Conservation (phyloP, 2,888 invertebrate genomes). For the Cosmopolites sordidus region DNA sequence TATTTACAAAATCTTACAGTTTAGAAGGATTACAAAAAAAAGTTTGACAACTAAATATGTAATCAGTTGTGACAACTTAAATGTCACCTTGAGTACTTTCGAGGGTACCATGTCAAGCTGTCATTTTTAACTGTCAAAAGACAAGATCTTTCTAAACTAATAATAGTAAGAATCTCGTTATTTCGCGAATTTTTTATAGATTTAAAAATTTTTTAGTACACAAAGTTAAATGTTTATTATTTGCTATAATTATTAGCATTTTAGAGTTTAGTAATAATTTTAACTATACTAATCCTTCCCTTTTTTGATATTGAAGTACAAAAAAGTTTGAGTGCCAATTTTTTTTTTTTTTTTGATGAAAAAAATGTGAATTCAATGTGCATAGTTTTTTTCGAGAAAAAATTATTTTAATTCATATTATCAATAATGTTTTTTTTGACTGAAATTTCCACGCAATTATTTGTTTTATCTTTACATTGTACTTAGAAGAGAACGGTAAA, state of each 20-base stretch:
- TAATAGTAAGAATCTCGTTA: not conserved
- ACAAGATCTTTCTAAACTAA: no score
- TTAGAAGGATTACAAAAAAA: no score
- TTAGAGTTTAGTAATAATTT: not conserved
- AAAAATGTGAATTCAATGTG: conserved; percentile 21
- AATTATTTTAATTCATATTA: conserved; percentile 1
- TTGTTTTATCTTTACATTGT: not conserved
- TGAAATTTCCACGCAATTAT: no score
- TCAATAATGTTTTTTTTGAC: not conserved
- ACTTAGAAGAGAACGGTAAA: conserved; percentile 4
- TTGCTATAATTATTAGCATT: conserved; percentile 2
- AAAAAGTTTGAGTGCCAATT: conserved; percentile 40
- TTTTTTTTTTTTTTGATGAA: conserved; percentile 30
- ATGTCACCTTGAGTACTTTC: no score
- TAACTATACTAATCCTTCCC: conserved; percentile 3
- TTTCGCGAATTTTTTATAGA: not conserved
- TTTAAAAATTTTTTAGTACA: not conserved
- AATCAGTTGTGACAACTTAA: no score
- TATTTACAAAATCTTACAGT: no score
- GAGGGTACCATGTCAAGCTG: no score
- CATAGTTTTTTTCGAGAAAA: conserved; percentile 11
- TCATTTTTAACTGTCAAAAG: no score
- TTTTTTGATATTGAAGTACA: conserved; percentile 33
- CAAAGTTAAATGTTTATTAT: conserved; percentile 3
- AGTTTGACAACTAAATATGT: no score